Conservation (phyloP, 1,140 invertebrate species). For the Macrosteles quadrilineatus region DNA sequence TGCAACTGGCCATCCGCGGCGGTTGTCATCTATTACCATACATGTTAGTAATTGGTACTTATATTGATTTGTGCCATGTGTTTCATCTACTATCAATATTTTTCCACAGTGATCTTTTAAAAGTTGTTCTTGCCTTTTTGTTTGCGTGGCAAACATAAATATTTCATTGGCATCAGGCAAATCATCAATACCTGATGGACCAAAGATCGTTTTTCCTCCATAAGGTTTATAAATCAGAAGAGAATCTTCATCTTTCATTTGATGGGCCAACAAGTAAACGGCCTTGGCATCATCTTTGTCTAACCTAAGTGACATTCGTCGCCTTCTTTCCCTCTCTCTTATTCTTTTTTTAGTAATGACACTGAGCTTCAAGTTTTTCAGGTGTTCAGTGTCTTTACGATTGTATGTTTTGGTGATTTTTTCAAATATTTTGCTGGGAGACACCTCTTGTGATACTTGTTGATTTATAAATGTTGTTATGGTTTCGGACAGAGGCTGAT, state of each 20-base stretch:
- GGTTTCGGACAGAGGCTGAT: too few species aligned
- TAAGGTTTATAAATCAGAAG: background rate
- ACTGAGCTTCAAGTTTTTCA: too few species aligned
- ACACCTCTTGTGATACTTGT: too few species aligned
- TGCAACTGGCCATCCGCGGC: background rate
- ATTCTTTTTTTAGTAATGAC: too few species aligned
- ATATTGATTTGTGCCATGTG: background rate
- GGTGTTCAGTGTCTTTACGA: too few species aligned
- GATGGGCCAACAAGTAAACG: background rate
- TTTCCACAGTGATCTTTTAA: background rate
- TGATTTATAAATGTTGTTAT: too few species aligned
- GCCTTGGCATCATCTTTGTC: background rate
- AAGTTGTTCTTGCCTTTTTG: background rate
- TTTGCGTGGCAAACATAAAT: background rate
- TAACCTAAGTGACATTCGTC: too few species aligned
- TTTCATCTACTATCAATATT: background rate
- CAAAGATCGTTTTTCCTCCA: background rate
- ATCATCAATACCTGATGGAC: background rate
- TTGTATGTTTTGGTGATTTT: too few species aligned
- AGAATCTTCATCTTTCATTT: background rate
- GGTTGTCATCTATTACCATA: background rate
- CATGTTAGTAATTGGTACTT: background rate
- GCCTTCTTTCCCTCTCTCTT: too few species aligned
- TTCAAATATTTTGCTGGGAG: too few species aligned
- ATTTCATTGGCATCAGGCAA: background rate